A percentile compares a stretch with the other conserved stretches of the same genome.
Conservation (phyloP, 1,140 invertebrate species). For the Lanistes nyassanus region DNA sequence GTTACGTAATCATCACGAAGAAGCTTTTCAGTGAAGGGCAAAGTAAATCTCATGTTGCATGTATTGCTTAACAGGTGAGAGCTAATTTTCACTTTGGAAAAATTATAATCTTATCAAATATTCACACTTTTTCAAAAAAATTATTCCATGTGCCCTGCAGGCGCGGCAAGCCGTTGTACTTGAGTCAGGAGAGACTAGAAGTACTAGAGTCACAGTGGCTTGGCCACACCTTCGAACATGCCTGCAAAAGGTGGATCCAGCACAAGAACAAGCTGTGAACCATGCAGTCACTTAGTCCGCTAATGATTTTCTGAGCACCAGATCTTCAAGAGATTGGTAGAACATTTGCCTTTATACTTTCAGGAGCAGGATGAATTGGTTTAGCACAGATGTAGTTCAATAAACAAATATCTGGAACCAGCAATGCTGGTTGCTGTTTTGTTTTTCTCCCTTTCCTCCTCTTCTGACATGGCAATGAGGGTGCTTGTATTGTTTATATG, state of each 20-base stretch:
- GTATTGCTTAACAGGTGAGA: too few relatives aligned
- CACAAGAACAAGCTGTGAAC: conserved; percentile 80
- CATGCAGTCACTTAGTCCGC: neutral
- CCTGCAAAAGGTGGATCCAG: conserved; percentile 90
- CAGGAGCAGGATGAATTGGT: neutral
- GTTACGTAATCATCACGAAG: too few relatives aligned
- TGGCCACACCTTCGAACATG: conserved; percentile 92
- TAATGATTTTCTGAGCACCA: neutral
- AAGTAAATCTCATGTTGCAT: too few relatives aligned
- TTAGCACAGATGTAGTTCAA: neutral
- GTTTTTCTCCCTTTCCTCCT: too few relatives aligned
- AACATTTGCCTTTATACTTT: neutral
- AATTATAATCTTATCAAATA: too few relatives aligned
- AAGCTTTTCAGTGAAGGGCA: too few relatives aligned
- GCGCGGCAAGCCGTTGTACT: conserved; percentile 92
- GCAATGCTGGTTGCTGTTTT: too few relatives aligned
- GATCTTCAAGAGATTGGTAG: too few relatives aligned
- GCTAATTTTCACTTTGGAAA: too few relatives aligned
- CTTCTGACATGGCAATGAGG: too few relatives aligned
- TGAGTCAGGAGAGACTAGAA: conserved; percentile 89
- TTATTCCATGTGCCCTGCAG: conserved; percentile 71
- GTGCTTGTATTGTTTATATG: too few relatives aligned
- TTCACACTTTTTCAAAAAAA: too few relatives aligned
- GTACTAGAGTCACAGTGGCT: conserved; percentile 94
- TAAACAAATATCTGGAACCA: neutral